Conservation (phyloP, 2,888 invertebrate genomes). For the Yponomeuta plumbellus region DNA sequence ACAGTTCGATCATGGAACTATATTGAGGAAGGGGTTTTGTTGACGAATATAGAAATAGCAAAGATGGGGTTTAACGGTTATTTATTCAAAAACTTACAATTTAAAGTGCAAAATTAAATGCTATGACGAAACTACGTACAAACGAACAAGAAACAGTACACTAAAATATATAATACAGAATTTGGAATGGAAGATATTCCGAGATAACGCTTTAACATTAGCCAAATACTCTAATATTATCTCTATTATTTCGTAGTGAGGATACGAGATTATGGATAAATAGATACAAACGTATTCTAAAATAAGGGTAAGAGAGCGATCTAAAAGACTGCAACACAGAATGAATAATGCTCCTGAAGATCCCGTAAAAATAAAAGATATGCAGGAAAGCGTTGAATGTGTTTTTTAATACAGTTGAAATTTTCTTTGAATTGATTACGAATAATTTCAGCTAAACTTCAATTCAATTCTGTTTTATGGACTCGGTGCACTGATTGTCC, state of each 20-base stretch:
- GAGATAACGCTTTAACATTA: background rate
- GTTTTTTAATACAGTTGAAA: too few relatives aligned
- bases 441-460: too few relatives aligned
- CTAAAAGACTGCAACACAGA: background rate
- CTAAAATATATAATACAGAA: slow-evolving; percentile 13
- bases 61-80: slow-evolving; percentile 24
- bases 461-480: too few relatives aligned
- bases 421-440: too few relatives aligned
- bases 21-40: too few relatives aligned
- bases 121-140: slow-evolving; percentile 19
- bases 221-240: background rate
- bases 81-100: slow-evolving; percentile 34
- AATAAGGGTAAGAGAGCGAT: background rate
- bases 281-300: background rate
- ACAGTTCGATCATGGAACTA: too few relatives aligned
- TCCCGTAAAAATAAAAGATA: too few relatives aligned
- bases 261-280: background rate
- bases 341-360: background rate
- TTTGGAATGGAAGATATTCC: slow-evolving; percentile 9
- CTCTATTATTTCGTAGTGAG: background rate
- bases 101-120: slow-evolving; percentile 34
- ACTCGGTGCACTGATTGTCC: too few relatives aligned
- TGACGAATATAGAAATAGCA: background rate
- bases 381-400: too few relatives aligned
- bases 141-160: background rate